These are phyloP conservation scores for Hozukius guyotensis DNA, from an alignment of 2,797 vertebrate species.

Conservation along the genomic window DNA sequence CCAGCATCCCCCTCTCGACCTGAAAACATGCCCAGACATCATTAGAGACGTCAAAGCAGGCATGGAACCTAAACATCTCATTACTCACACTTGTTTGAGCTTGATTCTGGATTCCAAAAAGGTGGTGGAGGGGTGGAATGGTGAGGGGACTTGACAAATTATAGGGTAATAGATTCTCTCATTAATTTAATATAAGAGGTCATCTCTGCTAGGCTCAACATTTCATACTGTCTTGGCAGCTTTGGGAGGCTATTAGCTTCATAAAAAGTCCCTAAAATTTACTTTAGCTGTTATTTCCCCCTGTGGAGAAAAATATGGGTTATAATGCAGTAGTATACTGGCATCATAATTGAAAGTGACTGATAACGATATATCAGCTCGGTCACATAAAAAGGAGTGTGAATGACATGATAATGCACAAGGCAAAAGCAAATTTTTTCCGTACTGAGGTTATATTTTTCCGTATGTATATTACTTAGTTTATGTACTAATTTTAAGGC, in stretches of 20 bases:
- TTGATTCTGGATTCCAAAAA: constrained; percentile 39
- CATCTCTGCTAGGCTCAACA: constrained; percentile 22
- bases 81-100: constrained; percentile 47
- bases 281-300: constrained; percentile 32
- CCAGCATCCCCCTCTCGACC: background rate
- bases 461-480: no score
- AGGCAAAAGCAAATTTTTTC: no score
- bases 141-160: constrained; percentile 36
- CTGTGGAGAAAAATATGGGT: constrained; percentile 9
- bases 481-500: no score
- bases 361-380: background rate
- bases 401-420: no score
- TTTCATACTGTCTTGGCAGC: constrained; percentile 40
- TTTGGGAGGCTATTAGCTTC: constrained; percentile 27
- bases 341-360: constrained; percentile 14
- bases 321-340: background rate
- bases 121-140: background rate
- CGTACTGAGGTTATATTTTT: no score
- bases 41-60: constrained; percentile 16
- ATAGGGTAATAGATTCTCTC: constrained; percentile 42
- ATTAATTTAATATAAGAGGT: constrained; percentile 50
- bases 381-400: no score
- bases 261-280: constrained; percentile 28
- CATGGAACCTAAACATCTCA: constrained; percentile 26
- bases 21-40: constrained; percentile 18